Percentiles rank a stretch among this genome's conserved stretches.
Evolutionary conservation across 2,113 vertebrate genomes (phyloP).

Genomic region (Chamaetylas fuelleborni): DNA sequence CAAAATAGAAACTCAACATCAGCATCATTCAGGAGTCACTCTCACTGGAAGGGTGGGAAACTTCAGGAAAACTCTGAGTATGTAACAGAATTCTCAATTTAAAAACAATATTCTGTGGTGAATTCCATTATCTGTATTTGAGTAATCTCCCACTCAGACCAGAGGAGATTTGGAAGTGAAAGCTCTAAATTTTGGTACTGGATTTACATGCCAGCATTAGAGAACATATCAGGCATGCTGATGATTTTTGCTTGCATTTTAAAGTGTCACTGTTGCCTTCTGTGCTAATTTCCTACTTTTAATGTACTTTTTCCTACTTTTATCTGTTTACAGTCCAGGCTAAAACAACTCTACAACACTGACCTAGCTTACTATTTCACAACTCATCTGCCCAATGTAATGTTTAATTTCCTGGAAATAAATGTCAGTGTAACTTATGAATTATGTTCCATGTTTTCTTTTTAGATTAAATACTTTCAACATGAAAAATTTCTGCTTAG

Average conservation of each 20-base stretch:
- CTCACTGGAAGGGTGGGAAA: neutral
- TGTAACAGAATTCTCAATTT: neutral
- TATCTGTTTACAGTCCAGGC: neutral
- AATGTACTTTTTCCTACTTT: neutral
- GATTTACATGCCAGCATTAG: neutral
- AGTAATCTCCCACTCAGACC: neutral
- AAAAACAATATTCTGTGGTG: neutral
- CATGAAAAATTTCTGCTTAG: neutral
- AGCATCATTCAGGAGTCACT: neutral
- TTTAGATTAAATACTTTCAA: neutral
- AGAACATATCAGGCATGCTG: neutral
- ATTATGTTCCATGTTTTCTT: neutral
- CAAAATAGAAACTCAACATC: neutral
- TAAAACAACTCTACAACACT: neutral
- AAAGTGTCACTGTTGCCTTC: neutral
- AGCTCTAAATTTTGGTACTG: neutral
- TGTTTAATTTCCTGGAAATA: neutral
- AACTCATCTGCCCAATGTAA: neutral
- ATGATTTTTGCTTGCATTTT: neutral
- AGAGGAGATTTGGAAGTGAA: neutral
- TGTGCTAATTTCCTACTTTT: neutral
- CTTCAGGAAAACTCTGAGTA: neutral
- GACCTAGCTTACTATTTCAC: neutral
- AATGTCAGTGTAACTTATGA: neutral
- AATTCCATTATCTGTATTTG: neutral